phyloP scores from a whole-genome alignment of 2,797 vertebrate species.

The Euthynnus affinis region DNA sequence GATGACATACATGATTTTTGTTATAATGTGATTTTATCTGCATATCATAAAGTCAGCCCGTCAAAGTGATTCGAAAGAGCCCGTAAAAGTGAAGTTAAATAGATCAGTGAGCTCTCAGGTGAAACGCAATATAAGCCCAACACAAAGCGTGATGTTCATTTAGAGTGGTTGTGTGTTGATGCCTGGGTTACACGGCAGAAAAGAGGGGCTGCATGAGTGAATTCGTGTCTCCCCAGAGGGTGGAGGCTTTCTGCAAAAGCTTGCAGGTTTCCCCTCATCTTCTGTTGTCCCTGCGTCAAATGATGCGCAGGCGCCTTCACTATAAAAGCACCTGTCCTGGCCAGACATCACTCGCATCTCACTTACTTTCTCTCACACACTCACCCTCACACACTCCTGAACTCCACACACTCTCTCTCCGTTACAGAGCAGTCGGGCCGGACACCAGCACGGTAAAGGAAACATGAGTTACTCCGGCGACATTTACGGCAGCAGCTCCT shows the following conservation, averaged over 20 bases:
- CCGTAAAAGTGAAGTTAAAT: not conserved
- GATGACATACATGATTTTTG: slow-evolving; percentile 10
- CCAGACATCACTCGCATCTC: slow-evolving; percentile 80
- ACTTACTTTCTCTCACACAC: slow-evolving; percentile 67
- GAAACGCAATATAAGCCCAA: not conserved
- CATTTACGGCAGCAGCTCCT: slow-evolving; percentile 85
- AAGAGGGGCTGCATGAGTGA: slow-evolving; percentile 73
- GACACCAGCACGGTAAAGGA: slow-evolving; percentile 26
- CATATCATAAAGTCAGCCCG: not conserved
- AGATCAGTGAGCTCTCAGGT: not conserved
- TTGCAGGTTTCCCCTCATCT: slow-evolving; percentile 82
- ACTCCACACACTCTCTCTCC: slow-evolving; percentile 63
- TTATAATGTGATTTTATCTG: not conserved
- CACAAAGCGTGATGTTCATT: not conserved
- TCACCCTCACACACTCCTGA: slow-evolving; percentile 58
- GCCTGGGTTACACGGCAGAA: slow-evolving; percentile 31
- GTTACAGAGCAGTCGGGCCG: slow-evolving; percentile 46
- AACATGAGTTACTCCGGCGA: slow-evolving; percentile 86
- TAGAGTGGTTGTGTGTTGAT: slow-evolving; percentile 21
- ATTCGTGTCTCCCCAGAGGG: slow-evolving; percentile 72
- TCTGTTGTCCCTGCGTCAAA: slow-evolving; percentile 82
- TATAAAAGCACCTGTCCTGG: slow-evolving; percentile 84
- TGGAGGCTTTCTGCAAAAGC: slow-evolving; percentile 77
- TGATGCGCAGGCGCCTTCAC: slow-evolving; percentile 77
- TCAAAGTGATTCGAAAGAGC: not conserved